A percentile compares a stretch with the other conserved stretches of the same genome.
These are phyloP conservation scores for Emydoidea blandingii DNA, from an alignment of 2,797 vertebrate species.

Conservation along the genomic window DNA sequence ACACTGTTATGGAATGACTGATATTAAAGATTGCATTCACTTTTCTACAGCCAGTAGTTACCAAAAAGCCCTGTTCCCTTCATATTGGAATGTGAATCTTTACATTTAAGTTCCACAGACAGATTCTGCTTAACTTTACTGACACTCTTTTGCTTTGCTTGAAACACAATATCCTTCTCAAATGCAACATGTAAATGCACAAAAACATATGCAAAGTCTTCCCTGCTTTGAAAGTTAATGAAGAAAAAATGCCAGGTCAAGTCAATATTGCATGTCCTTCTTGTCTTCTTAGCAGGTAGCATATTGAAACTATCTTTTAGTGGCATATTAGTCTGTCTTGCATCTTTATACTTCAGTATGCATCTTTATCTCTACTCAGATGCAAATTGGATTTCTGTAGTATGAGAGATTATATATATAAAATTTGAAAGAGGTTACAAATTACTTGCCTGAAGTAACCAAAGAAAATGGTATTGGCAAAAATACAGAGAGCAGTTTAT, in stretches of 20 bases:
- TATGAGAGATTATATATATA: background rate
- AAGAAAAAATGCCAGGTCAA: conserved; percentile 8
- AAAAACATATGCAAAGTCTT: background rate
- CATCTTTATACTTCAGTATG: background rate
- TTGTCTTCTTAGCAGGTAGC: background rate
- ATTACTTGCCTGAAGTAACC: conserved; percentile 30
- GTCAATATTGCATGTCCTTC: background rate
- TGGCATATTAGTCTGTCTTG: background rate
- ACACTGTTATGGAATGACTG: background rate
- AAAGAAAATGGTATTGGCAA: background rate
- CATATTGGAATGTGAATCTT: conserved; percentile 12
- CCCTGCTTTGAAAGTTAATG: conserved; percentile 40
- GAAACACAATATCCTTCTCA: background rate
- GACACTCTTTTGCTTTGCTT: background rate
- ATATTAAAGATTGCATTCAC: background rate
- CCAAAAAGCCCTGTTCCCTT: background rate
- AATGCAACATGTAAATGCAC: conserved; percentile 6
- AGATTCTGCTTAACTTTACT: conserved; percentile 47
- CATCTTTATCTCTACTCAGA: background rate
- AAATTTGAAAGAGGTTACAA: conserved; percentile 19
- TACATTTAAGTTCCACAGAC: background rate
- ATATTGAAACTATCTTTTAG: background rate
- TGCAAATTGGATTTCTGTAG: background rate
- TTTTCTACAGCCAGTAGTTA: background rate
- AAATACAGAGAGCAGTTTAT: background rate